Evolutionary conservation across 2,797 vertebrate genomes (phyloP), one percentile per base, ranked within the genome.

Genomic region (Mormyrus hasselquistii): DNA sequence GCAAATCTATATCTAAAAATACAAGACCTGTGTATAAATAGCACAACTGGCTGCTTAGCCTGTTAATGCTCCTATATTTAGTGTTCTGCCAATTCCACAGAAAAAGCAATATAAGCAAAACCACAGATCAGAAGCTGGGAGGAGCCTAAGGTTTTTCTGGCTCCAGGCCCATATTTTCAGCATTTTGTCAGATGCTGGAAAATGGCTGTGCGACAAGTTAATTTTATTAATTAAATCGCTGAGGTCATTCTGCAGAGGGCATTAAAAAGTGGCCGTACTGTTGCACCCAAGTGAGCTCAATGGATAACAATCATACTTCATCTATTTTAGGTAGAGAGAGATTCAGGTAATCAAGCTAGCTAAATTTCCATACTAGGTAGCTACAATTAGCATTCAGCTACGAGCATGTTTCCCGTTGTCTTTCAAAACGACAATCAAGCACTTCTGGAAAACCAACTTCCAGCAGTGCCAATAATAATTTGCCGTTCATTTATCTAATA

Each of bases 361-460:
- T 82, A 47, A 3, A 47, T 82, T 82, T 82, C 41, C 41, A 82
- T 82, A 44, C 16, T 82, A 82, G 76, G 76, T 47, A 3, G 41
- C 16, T n/a, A 82, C 76, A 82, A 47, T 82, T 79, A 79, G 73
- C 73, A 44, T 44, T 79, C n/a, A 47, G 76, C 76, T 82, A 82
- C 1, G 2, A 41, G 41, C 29, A n/a, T 82, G 8, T n/a, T 79
- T 79, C 73, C 73, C 19, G 16, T 19, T 44, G 19, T 79, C 76
- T 44, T 82, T n/a, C 1, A 8, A 47, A 47, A 47, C 19, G 7
- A 82, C 76, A 73, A 73, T 73, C 41, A 22, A 82, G 76, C 41
- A 44, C 41, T 82, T 44, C 19, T 82, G 76, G 76, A 82, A 82
- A 47, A 47, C 41, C 19, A 9, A 82, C 19, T 44, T 82, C 16